Base-by-base conservation (phyloP, 2,888 invertebrate genomes). In the Drosophila borealis region DNA sequence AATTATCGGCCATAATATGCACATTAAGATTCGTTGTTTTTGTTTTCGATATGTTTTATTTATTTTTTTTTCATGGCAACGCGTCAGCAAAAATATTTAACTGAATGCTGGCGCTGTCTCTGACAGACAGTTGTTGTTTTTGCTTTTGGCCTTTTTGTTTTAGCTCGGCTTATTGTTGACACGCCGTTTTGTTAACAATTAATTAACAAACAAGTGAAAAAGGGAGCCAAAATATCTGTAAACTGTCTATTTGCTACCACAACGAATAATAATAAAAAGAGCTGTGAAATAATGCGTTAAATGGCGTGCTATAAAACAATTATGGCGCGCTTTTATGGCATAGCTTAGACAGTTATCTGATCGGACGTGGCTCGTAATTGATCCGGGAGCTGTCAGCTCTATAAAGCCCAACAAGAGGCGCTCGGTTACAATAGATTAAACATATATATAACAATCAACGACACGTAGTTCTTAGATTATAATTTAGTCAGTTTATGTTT, bases 231-330 rank as follows among this genome's bases (percentile, higher is more conserved):
- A 51, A 34, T 68, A 53, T 48, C 57, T 67, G 66, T 77, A 64
- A 76, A 60, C 77, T 61, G 80, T 79, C 74, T 60, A 70, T 74
- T 80, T 66, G 74, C 53, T 46, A 9, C 17, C 42, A 56, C 54
- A 46, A n/a, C 44, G 13, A 4, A 13, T 4, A 13, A 42, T 1
- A 21, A 17, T n/a, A 17, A 14, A 33, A 44, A 11, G 41, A 62
- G 59, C 60, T 61, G 80, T 59, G 51, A 68, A 79, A 63, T 57
- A 41, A 57, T 19, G 46, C 45, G 64, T 45, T 70, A 78, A 76
- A 53, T 64, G 65, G 37, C 62, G 67, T 61, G 72, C 76, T 55
- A 68, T 81, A 79, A 81, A 81, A 64, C 70, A 79, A 70, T 81
- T 76, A 70, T 76, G 49, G 41, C 65, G 0, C 19, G 36, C 60